A percentile compares a stretch with the other conserved stretches of the same genome.
phyloP scores from a whole-genome alignment of 2,113 vertebrate species.

The Todiramphus saurophagus region DNA sequence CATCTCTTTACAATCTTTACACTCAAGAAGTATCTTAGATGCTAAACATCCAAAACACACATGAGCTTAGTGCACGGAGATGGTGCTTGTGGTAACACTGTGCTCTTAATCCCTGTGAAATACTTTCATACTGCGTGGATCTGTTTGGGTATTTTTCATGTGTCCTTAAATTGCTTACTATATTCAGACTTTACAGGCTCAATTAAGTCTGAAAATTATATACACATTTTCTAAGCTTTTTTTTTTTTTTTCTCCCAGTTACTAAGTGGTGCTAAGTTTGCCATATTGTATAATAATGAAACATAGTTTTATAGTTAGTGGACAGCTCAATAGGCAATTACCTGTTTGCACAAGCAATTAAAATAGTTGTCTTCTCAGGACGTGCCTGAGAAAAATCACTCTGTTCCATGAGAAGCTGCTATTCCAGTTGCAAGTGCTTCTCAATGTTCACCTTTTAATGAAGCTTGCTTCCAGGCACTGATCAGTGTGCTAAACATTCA shows the following conservation, averaged over 20 bases:
- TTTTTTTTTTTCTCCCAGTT: neutral
- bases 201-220: neutral
- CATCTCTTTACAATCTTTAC: neutral
- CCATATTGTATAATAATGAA: neutral
- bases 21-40: neutral
- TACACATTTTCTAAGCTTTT: neutral
- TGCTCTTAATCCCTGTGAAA: neutral
- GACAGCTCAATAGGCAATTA: neutral
- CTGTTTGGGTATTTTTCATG: neutral
- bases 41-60: neutral
- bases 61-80: neutral
- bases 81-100: neutral
- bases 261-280: neutral
- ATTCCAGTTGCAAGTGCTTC: neutral
- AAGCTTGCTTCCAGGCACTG: neutral
- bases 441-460: neutral
- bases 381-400: neutral
- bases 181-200: neutral
- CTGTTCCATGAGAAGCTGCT: neutral
- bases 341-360: slow-evolving; percentile 1
- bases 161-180: neutral
- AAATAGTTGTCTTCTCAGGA: neutral
- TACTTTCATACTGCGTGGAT: neutral
- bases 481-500: neutral
- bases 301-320: neutral